Evolutionary conservation across 2,797 vertebrate species (phyloP).

Genomic region (Chaenodraco wilsoni): DNA sequence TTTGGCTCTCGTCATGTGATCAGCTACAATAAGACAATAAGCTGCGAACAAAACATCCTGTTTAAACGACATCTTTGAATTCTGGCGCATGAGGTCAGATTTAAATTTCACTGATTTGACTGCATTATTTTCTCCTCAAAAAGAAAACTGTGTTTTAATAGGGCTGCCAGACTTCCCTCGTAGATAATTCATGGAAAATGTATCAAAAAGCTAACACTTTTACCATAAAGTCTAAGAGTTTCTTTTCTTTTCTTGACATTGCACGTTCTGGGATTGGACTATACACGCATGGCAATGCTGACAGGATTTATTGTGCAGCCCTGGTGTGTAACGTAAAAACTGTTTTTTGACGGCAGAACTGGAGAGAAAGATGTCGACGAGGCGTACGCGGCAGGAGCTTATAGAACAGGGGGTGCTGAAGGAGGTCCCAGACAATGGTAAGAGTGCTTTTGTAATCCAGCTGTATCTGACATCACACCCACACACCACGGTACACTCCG

Average conservation of each 20-base stretch:
- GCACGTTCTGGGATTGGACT: no score
- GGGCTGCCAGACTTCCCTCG: no score
- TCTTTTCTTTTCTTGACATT: no score
- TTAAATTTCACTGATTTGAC: neutral
- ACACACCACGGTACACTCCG: slow-evolving; percentile 49
- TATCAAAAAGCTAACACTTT: no score
- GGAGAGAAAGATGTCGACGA: slow-evolving; percentile 98
- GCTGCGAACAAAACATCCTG: slow-evolving; percentile 31
- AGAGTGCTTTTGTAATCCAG: slow-evolving; percentile 66
- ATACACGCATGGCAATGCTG: no score
- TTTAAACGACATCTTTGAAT: slow-evolving; percentile 23
- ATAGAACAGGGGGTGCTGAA: slow-evolving; percentile 96
- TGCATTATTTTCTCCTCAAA: neutral
- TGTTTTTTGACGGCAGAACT: slow-evolving; percentile 87
- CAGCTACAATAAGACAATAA: slow-evolving; percentile 28
- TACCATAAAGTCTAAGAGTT: no score
- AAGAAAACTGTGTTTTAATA: neutral
- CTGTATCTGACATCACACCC: slow-evolving; percentile 55
- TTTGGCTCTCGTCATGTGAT: slow-evolving; percentile 15
- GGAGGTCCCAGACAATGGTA: slow-evolving; percentile 94
- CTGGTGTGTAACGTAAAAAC: slow-evolving; percentile 26
- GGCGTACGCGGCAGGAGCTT: slow-evolving; percentile 96
- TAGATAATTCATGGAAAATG: no score
- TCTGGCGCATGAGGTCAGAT: slow-evolving; percentile 17
- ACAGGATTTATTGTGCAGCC: no score